phyloP scores from a whole-genome alignment of 2,113 vertebrate species.

The Sturnira hondurensis region DNA sequence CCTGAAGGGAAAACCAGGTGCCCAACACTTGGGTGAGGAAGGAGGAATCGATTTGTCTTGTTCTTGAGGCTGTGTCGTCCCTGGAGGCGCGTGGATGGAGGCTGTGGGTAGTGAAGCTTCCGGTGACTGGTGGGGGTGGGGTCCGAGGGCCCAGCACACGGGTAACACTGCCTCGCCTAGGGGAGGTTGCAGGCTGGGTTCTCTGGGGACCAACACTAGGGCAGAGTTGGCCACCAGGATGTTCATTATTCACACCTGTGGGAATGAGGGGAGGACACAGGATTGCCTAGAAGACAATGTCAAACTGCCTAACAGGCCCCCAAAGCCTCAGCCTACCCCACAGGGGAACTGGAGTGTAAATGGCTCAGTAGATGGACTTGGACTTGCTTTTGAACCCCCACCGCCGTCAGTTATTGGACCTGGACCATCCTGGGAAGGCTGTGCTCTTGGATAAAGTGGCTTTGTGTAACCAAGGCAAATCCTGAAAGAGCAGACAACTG shows the following conservation, averaged over 20 bases:
- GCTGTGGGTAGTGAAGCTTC: neutral
- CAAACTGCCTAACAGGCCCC: neutral
- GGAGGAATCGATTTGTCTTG: neutral
- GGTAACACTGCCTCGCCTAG: accelerated
- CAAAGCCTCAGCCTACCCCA: neutral
- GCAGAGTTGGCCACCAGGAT: neutral
- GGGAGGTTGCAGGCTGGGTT: neutral
- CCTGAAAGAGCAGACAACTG: neutral
- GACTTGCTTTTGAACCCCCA: neutral
- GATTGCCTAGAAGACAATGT: neutral
- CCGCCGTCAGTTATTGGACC: neutral
- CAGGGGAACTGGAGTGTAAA: neutral
- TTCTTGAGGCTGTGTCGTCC: neutral
- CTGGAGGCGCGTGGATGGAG: neutral
- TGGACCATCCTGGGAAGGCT: neutral
- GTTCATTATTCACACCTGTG: neutral
- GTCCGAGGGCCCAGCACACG: neutral
- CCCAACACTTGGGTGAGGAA: neutral
- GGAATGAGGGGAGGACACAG: neutral
- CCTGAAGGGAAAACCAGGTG: neutral
- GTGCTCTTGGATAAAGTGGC: neutral
- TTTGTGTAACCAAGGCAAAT: neutral
- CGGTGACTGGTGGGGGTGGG: neutral
- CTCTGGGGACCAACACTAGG: neutral
- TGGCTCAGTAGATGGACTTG: neutral